Evolutionary conservation across 2,797 vertebrate genomes (phyloP).

Genomic region (Epinephelus awoara): DNA sequence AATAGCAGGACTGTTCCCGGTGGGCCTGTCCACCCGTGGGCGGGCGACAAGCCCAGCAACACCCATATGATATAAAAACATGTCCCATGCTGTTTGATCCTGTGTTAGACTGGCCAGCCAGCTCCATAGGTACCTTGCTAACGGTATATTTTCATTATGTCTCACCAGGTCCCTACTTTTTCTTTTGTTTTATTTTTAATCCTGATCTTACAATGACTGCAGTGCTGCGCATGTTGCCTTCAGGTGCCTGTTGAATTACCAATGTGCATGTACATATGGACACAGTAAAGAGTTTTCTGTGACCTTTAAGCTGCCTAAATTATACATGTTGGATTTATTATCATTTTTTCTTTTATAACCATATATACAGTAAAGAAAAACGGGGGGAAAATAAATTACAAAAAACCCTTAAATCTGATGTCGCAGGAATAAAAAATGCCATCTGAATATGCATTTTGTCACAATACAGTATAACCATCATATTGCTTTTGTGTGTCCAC

Average conservation of each 20-base stretch:
- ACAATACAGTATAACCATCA: neutral
- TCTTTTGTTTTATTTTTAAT: conserved; percentile 30
- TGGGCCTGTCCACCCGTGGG: conserved; percentile 45
- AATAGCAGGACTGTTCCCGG: conserved; percentile 48
- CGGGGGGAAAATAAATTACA: neutral
- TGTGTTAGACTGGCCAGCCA: conserved; percentile 33
- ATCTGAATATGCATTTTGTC: conserved; percentile 11
- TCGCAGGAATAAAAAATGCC: neutral
- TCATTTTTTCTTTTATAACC: neutral
- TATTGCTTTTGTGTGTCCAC: neutral
- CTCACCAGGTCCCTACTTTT: conserved; percentile 16
- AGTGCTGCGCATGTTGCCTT: conserved; percentile 10
- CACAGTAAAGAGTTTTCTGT: neutral
- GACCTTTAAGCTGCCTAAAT: neutral
- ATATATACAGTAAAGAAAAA: conserved; percentile 3
- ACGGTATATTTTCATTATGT: conserved; percentile 5
- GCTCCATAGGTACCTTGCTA: conserved; percentile 16
- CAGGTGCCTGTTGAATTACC: conserved; percentile 31
- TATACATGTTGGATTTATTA: neutral
- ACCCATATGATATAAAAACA: conserved; percentile 65
- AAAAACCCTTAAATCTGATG: neutral
- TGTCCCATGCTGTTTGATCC: conserved; percentile 54
- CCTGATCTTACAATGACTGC: conserved; percentile 1
- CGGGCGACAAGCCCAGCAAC: conserved; percentile 60
- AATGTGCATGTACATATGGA: conserved; percentile 8